Evolutionary conservation across 2,113 vertebrate species (phyloP).

Genomic region (Oxyruncus cristatus): DNA sequence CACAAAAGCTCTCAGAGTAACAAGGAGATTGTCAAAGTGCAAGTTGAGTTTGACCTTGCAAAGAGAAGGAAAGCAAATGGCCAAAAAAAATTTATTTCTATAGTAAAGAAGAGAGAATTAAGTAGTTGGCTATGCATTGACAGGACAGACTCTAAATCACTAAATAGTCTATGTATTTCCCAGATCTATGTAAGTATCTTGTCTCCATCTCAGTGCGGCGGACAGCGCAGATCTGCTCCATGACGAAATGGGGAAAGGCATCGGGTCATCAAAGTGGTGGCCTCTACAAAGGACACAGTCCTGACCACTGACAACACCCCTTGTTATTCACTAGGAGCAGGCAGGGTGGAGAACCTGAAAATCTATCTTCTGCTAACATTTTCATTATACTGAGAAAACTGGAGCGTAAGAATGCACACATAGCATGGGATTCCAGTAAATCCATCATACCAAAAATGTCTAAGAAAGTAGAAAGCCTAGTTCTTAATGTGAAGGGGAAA

Average conservation of each 20-base stretch:
- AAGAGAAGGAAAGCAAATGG: neutral
- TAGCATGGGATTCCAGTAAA: neutral
- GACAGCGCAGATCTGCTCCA: neutral
- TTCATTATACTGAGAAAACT: neutral
- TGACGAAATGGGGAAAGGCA: neutral
- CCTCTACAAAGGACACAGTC: neutral
- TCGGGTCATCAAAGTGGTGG: neutral
- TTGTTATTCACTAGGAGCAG: neutral
- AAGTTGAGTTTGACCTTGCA: neutral
- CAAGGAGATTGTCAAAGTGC: neutral
- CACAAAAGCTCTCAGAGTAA: neutral
- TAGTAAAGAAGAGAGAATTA: neutral
- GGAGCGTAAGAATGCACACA: neutral
- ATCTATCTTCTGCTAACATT: neutral
- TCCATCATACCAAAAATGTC: neutral
- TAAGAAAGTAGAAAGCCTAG: neutral
- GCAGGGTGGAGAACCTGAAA: neutral
- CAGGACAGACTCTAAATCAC: neutral
- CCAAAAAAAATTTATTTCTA: neutral
- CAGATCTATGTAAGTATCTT: neutral
- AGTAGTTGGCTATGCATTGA: neutral
- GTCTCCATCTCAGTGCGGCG: neutral
- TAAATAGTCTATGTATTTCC: neutral
- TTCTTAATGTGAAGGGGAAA: neutral
- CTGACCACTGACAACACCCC: neutral